phyloP scores from a whole-genome alignment of 2,113 vertebrate species.

The Bubo scandiacus region DNA sequence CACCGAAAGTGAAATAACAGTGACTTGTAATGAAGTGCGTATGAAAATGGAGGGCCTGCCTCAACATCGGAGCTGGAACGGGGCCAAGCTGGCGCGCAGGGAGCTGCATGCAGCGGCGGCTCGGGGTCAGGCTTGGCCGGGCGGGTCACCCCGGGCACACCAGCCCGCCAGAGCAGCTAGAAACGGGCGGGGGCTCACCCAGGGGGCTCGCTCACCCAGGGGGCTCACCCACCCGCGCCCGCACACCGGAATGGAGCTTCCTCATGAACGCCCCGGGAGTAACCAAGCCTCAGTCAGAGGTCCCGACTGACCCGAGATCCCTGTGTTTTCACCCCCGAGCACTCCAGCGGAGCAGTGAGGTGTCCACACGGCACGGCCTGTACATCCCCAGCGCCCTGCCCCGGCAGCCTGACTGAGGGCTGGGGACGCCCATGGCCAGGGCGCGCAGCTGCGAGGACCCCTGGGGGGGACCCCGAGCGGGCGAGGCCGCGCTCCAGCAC shows the following conservation, averaged over 20 bases:
- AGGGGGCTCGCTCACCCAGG: too few relatives aligned
- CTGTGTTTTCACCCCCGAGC: fast-evolving
- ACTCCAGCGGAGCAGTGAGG: not conserved
- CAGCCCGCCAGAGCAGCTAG: not conserved
- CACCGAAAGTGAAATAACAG: not conserved
- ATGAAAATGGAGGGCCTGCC: fast-evolving
- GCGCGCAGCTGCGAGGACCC: not conserved
- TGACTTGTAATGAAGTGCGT: fast-evolving
- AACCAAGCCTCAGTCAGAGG: too few relatives aligned
- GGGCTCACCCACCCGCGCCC: not conserved
- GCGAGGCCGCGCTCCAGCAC: too few relatives aligned
- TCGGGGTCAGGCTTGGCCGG: fast-evolving
- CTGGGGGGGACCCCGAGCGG: not conserved
- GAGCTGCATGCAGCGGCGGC: fast-evolving
- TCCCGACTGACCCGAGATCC: too few relatives aligned
- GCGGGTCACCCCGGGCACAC: fast-evolving
- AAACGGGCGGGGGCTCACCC: not conserved
- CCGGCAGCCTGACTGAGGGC: not conserved
- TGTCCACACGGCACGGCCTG: not conserved
- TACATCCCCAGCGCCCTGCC: not conserved
- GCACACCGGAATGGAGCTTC: not conserved
- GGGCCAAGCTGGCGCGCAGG: fast-evolving
- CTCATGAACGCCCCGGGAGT: fast-evolving
- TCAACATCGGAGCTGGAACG: fast-evolving
- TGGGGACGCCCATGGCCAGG: fast-evolving